Evolutionary conservation across 2,888 invertebrate species (phyloP), one percentile per base, ranked within the genome.

Genomic region (Amiota minor): DNA sequence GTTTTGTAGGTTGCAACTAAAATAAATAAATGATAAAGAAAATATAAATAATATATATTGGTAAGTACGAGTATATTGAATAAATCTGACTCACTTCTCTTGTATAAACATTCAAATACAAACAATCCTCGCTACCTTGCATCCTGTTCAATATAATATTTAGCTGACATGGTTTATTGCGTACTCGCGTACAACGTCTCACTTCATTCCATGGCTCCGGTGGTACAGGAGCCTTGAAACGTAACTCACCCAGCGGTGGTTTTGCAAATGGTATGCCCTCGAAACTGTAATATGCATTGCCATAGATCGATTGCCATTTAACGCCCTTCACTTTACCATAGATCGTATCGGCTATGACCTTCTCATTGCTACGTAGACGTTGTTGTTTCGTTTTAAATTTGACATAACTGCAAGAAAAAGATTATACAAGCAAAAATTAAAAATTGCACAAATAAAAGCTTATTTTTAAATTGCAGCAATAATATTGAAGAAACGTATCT

Each of bases 101-200:
- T 0, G 89, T 88, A 64, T 88, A 89, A 6, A 92, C 90, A 83
- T 92, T 92, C 14, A 92, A 84, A 79, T 91, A 91, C 10, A 92
- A 81, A 76, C 92, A 92, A 79, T 92, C 91, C 83, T 92, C 92
- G 69, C 87, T 86, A 46, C 92, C 92, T 75, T 91, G 88, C 56
- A 89, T 82, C 77, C 88, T 87, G 50, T 89, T 86, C 68, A 87
- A 72, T 12, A 90, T 84, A 9, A 88, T 80, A 77, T 90, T 88
- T 71, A 86, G 84, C 76, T 91, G 90, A 59, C 88, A 85, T 62
- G 89, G 89, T 67, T 88, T 82, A 8, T 87, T 76, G 1, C 87
- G 87, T 64, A 88, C 86, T n/a, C 83, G 80, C 0, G 89, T 88
- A 23, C 91, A 90, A 72, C 91, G 89, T 55, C 86, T 85, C 1